Conservation (phyloP, 2,888 invertebrate genomes). For the Euplexia lucipara region DNA sequence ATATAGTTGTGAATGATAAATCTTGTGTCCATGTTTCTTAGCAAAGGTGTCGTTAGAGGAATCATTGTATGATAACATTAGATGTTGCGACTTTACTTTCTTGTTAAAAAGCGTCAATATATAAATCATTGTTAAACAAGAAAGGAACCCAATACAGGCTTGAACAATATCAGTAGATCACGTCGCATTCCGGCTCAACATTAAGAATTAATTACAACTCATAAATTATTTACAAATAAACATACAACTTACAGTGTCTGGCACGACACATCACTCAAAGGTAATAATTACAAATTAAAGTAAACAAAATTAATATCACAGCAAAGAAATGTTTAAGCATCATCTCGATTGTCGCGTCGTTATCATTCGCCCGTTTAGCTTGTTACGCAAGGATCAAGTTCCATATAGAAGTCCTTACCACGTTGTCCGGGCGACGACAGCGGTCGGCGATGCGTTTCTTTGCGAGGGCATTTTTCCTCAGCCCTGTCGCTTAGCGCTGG, state of each 20-base stretch:
- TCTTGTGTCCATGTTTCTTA: constrained; percentile 23
- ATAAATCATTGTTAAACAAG: constrained; percentile 58
- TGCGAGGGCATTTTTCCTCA: constrained; percentile 30
- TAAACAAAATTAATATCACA: constrained; percentile 88
- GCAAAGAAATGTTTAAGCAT: constrained; percentile 83
- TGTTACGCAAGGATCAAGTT: constrained; percentile 68
- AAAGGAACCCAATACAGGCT: constrained; percentile 45
- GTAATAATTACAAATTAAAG: constrained; percentile 78
- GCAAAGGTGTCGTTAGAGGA: constrained; percentile 40
- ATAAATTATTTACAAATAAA: constrained; percentile 80
- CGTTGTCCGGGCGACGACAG: constrained; percentile 45
- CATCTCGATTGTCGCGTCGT: constrained; percentile 57
- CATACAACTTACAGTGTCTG: constrained; percentile 73
- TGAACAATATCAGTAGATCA: constrained; percentile 59
- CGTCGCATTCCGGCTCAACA: constrained; percentile 56
- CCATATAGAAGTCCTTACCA: constrained; percentile 66
- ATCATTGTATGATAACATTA: constrained; percentile 40
- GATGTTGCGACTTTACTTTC: constrained; percentile 40
- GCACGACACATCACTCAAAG: constrained; percentile 77
- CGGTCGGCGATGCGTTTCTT: constrained; percentile 36
- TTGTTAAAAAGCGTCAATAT: constrained; percentile 57
- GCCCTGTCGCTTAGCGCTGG: constrained; percentile 38
- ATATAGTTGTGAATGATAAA: constrained; percentile 15
- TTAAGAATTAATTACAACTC: constrained; percentile 70
- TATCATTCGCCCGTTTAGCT: constrained; percentile 54